A percentile compares a stretch with the other conserved stretches of the same genome.
These are phyloP conservation scores for Cataglyphis altisquamis DNA, from an alignment of 2,888 invertebrate species.

Conservation along the genomic window DNA sequence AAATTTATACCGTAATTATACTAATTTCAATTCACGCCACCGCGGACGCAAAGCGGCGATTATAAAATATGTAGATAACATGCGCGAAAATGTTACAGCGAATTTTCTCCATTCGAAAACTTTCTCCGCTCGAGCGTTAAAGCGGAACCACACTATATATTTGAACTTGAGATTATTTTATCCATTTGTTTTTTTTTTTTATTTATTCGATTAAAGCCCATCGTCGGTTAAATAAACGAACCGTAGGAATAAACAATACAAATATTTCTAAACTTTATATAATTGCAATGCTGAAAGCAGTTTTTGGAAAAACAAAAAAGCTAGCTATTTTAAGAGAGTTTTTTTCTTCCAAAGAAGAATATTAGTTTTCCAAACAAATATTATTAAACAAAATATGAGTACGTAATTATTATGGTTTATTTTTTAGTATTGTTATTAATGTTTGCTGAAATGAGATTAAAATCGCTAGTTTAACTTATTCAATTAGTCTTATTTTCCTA, in stretches of 20 bases:
- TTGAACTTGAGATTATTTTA: not conserved
- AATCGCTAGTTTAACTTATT: not conserved
- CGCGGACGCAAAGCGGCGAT: not conserved
- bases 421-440: not conserved
- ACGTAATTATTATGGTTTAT: not conserved
- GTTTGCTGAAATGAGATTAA: not conserved
- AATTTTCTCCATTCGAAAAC: slow-evolving; percentile 65
- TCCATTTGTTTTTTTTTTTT: not conserved
- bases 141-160: not conserved
- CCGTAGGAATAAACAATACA: not conserved
- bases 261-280: not conserved
- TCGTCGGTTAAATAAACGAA: not conserved
- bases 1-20: not conserved
- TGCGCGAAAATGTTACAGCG: slow-evolving; percentile 18
- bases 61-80: slow-evolving; percentile 31
- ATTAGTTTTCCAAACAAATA: not conserved
- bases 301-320: not conserved
- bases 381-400: not conserved
- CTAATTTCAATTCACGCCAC: not conserved
- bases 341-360: not conserved
- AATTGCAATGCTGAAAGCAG: not conserved
- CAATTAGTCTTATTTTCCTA: not conserved
- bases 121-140: slow-evolving; percentile 66
- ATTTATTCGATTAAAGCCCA: not conserved
- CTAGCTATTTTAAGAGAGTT: too few relatives aligned